These are phyloP conservation scores for Paragorgia papillata DNA, from an alignment of 92 coral and sea anemone species.

Conservation along the genomic window DNA sequence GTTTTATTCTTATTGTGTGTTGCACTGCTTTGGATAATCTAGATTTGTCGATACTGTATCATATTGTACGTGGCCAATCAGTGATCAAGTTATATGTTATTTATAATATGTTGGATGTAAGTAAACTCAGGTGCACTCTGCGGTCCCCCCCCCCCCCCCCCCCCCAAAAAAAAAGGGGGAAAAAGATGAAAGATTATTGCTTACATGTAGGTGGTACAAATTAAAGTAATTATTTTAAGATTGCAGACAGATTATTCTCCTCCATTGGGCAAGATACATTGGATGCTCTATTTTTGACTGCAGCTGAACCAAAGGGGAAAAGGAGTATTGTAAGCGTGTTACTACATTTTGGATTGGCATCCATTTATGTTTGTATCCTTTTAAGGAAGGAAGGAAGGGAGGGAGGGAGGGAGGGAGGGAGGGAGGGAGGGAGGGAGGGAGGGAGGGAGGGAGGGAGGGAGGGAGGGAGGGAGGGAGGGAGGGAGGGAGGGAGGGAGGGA, in stretches of 20 bases:
- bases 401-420: too few relatives aligned
- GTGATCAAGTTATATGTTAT: conserved; percentile 96
- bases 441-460: too few relatives aligned
- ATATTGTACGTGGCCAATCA: conserved; percentile 95
- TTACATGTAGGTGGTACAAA: too few relatives aligned
- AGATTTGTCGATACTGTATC: conserved; percentile 90
- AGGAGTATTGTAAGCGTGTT: conserved; percentile 78
- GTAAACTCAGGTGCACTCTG: too few relatives aligned
- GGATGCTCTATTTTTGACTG: conserved; percentile 97
- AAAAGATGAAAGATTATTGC: too few relatives aligned
- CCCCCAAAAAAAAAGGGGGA: too few relatives aligned
- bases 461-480: too few relatives aligned
- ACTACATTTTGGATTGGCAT: conserved; percentile 89
- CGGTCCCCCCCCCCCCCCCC: too few relatives aligned
- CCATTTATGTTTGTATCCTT: conserved; percentile 97
- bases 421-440: too few relatives aligned
- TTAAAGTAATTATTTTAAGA: conserved; percentile 62
- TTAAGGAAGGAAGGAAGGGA: not conserved
- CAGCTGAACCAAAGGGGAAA: conserved; percentile 89
- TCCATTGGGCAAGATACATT: conserved; percentile 97
- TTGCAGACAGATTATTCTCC: conserved; percentile 94
- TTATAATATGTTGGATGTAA: conserved; percentile 98
- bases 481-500: too few relatives aligned
- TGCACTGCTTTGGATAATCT: conserved; percentile 77
- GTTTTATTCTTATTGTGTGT: conserved; percentile 71